Base-by-base conservation (phyloP, 1,140 invertebrate genomes). In the Spodoptera frugiperda region DNA sequence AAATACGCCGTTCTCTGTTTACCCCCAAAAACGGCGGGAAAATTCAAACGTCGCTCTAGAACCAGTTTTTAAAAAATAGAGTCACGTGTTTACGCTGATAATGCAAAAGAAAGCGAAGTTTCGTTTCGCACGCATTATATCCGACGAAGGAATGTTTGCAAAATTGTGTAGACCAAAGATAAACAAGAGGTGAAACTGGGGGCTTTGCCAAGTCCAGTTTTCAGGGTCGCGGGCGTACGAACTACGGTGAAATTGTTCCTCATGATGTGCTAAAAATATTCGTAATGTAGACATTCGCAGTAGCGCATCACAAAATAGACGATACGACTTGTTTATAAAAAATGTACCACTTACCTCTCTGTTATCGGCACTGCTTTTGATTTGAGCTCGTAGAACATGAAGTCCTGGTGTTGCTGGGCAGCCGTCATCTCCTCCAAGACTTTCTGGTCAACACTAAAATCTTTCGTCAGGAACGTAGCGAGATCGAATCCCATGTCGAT, bases 401-500 rank as follows among this genome's bases (percentile, higher is more conserved):
- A 95, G 86, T 96, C 96, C 94, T 95, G 95, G 77, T 91, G 95
- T 65, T 90, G 86, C 90, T 94, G 88, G 84, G 87, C 81, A 80
- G 90, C 84, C 49, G 91, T 94, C 95, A 91, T 95, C 90, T 90
- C 95, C 84, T 95, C 95, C 93, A 90, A 93, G 84, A 89, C 93
- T 89, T 89, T 95, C 89, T 92, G 95, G 88, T 90, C 94, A 87
- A 89, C 94, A 90, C 86, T 95, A 90, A 91, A 93, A 86, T 96
- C 94, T 80, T 95, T 95, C 80, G 95, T 90, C 80, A 95, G 89
- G 53, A 96, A 92, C 68, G 96, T 95, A 67, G 95, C 95, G 81
- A 96, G 94, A 94, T 97, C 96, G 84, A 96, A 97, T 78, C 95
- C 96, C 94, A 97, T 95, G 90, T 97, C 96, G 86, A 97, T 96